Conservation (phyloP, 2,888 invertebrate genomes). For the Bedellia somnulentella region DNA sequence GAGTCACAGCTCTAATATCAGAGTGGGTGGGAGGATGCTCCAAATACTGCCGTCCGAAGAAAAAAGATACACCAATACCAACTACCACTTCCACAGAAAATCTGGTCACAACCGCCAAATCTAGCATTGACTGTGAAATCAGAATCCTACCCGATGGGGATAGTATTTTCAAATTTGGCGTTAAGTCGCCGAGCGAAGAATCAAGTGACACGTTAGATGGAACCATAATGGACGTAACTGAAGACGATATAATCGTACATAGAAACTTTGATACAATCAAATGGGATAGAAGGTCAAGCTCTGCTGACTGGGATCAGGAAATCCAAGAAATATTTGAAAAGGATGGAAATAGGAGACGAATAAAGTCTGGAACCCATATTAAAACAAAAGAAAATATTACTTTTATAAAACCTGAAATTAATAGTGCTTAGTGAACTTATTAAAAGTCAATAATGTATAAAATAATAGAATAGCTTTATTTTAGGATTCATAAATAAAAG, state of each 20-base stretch:
- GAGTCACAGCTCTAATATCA: slow-evolving; percentile 62
- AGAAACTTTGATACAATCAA: slow-evolving; percentile 19
- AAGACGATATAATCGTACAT: slow-evolving; percentile 32
- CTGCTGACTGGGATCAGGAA: slow-evolving; percentile 39
- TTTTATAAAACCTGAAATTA: too few species aligned
- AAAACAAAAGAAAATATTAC: slow-evolving; percentile 16
- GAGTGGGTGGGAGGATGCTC: slow-evolving; percentile 74
- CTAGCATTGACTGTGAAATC: slow-evolving; percentile 12
- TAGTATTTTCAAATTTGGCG: slow-evolving; percentile 18
- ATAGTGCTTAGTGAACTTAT: too few species aligned
- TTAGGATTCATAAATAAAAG: too few species aligned
- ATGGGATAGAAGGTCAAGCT: slow-evolving; percentile 36
- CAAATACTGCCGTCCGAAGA: slow-evolving; percentile 49
- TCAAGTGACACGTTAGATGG: slow-evolving; percentile 35
- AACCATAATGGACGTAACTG: slow-evolving; percentile 29
- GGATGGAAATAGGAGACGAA: slow-evolving; percentile 20
- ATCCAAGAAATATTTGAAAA: slow-evolving; percentile 40
- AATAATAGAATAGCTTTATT: too few species aligned
- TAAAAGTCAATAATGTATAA: too few species aligned
- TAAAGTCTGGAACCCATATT: slow-evolving; percentile 13
- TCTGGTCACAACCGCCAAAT: slow-evolving; percentile 18
- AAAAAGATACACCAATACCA: slow-evolving; percentile 14
- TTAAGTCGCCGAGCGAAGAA: slow-evolving; percentile 20
- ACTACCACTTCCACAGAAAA: slow-evolving; percentile 19
- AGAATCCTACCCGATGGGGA: slow-evolving; percentile 14